phyloP scores from a whole-genome alignment of 2,888 invertebrate genomes.

The Dasysyrphus albostriatus region DNA sequence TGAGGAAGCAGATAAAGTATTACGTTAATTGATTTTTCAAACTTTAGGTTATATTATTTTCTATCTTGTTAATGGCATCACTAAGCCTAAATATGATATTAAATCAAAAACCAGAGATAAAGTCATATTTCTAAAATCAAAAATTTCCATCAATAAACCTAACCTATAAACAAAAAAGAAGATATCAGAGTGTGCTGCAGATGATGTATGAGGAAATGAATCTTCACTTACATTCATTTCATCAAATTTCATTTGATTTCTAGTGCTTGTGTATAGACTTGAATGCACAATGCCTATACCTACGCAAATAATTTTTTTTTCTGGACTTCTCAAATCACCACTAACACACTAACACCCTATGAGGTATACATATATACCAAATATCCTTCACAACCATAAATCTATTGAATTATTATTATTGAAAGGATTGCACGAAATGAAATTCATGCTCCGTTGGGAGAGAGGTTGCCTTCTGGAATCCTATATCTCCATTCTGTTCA shows the following conservation, averaged over 20 bases:
- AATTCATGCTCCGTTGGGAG: conserved; percentile 42
- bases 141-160: not conserved
- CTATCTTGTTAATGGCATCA: too few relatives aligned
- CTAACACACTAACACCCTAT: not conserved
- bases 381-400: conserved; percentile 37
- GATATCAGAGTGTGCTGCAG: not conserved
- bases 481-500: conserved; percentile 8
- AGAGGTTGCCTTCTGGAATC: conserved; percentile 15
- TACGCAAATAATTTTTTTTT: conserved; percentile 4
- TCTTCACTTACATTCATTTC: conserved; percentile 37
- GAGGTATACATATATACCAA: not conserved
- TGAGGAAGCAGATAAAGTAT: too few relatives aligned
- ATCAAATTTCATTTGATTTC: conserved; percentile 41
- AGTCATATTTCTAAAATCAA: not conserved
- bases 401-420: conserved; percentile 68
- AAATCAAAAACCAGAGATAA: not conserved
- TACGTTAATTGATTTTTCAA: too few relatives aligned
- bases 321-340: conserved; percentile 24
- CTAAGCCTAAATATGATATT: too few relatives aligned
- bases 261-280: not conserved
- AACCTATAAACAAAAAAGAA: too few relatives aligned
- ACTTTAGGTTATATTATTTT: too few relatives aligned
- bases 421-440: conserved; percentile 51
- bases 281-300: conserved; percentile 31
- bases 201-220: conserved; percentile 28